A percentile compares a stretch with the other conserved stretches of the same genome.
phyloP scores from a whole-genome alignment of 2,888 invertebrate species.

The Rhogogaster chlorosoma region DNA sequence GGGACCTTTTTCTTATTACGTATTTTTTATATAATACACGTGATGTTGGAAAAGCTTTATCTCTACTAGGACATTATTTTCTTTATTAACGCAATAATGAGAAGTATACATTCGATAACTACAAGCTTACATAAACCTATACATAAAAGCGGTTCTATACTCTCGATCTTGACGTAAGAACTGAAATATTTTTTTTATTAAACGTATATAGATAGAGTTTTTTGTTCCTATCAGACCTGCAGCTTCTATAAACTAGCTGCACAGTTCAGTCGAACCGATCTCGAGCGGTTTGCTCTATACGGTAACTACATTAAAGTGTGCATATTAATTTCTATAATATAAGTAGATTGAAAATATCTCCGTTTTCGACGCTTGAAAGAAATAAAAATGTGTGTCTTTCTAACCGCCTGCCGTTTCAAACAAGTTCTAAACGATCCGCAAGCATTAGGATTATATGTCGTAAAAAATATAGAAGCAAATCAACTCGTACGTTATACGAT shows the following conservation, averaged over 20 bases:
- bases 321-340: not conserved
- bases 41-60: not conserved
- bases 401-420: not conserved
- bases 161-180: not conserved
- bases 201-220: not conserved
- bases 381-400: not conserved
- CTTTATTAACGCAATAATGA: not conserved
- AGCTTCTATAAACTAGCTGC: not conserved
- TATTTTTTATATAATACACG: not conserved
- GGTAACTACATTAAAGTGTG: not conserved
- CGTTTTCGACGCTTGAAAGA: not conserved
- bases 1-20: not conserved
- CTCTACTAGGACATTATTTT: not conserved
- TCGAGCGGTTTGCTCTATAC: not conserved
- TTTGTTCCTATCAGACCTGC: not conserved
- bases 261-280: not conserved
- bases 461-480: not conserved
- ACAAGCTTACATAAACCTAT: not conserved
- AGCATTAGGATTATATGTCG: not conserved
- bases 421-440: not conserved
- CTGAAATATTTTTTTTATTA: not conserved
- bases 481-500: not conserved
- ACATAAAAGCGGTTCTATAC: not conserved
- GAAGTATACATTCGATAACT: not conserved
- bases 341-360: not conserved